Evolutionary conservation across 2,797 vertebrate genomes (phyloP).

Genomic region (Girardinus metallicus): DNA sequence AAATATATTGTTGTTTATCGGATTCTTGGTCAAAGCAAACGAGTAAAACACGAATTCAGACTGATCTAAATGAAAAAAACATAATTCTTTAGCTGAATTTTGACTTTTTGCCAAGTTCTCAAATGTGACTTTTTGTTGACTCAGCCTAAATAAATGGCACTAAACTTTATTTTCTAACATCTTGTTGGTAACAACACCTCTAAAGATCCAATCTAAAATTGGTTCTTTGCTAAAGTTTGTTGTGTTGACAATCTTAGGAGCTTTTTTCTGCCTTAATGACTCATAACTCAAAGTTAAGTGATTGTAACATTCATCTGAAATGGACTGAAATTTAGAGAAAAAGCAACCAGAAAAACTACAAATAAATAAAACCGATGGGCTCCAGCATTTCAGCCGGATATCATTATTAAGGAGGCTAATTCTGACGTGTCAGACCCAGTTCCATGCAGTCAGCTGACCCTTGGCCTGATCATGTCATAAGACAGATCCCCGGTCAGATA

Average conservation of each 20-base stretch:
- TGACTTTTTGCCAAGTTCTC: not conserved
- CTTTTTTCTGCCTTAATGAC: not conserved
- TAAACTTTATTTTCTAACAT: not conserved
- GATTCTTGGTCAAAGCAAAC: not conserved
- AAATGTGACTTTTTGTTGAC: not conserved
- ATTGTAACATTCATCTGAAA: not conserved
- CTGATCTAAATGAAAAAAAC: not conserved
- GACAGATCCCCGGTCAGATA: conserved; percentile 57
- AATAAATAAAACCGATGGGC: not conserved
- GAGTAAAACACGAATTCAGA: not conserved
- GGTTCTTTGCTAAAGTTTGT: not conserved
- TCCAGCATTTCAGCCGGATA: no score
- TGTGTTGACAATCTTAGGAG: not conserved
- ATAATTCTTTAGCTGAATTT: not conserved
- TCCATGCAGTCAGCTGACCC: conserved; percentile 33
- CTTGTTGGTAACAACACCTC: not conserved
- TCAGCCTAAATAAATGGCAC: not conserved
- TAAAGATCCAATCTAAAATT: not conserved
- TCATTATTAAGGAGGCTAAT: not conserved
- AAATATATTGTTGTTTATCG: not conserved
- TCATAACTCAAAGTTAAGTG: not conserved
- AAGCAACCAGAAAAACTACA: not conserved
- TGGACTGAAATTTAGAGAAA: not conserved
- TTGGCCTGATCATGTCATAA: conserved; percentile 56
- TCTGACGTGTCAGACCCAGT: not conserved